Base-by-base conservation (phyloP, 1,140 invertebrate genomes). In the Drosophila pandora region DNA sequence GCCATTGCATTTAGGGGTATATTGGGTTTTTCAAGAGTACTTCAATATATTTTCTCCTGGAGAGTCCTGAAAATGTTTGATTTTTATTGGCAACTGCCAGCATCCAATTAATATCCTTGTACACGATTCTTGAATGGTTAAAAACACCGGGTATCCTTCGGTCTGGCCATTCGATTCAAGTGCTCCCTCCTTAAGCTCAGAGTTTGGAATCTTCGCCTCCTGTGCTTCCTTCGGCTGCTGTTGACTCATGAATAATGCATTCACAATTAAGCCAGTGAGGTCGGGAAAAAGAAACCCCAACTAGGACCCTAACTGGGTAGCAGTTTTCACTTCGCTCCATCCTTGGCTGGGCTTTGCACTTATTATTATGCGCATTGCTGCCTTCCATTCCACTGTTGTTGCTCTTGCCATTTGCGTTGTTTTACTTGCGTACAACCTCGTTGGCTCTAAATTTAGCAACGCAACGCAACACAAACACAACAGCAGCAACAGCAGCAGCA, bases 241-340 rank as follows among this genome's bases (percentile, higher is more conserved):
- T 58, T 69, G 57, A 30, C 76, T 85, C 78, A 85, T 85, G 82
- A 85, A 85, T 85, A 85, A 85, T 85, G 82, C 78, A 85, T 87
- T 88, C 82, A 82, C 82, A 85, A 85, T 85, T 85, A 87, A 87
- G 78, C 70, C 61, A 75, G 74, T 78, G 56, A 64, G 75, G 76
- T 57, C 60, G 63, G 64, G 43, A 8, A 47, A 45, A 61, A 47
- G 23, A 73, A 77, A 49, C 48, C 65, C 65, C 55, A 52, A 56
- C 50, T 49, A 73, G 50, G 64, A 79, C 37, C 58, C 41, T 43
- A 62, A 81, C 75, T 47, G 39, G 59, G 56, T 39, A 53, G 30
- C 43, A 47, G 43, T 47, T 23, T 39, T 50, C 37, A 58, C n/a
- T 59, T 8, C 22, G 17, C 43, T 59, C 47, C 52, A 43, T 39